phyloP scores from a whole-genome alignment of 2,888 invertebrate genomes.

The Drosophila kambysellisi region DNA sequence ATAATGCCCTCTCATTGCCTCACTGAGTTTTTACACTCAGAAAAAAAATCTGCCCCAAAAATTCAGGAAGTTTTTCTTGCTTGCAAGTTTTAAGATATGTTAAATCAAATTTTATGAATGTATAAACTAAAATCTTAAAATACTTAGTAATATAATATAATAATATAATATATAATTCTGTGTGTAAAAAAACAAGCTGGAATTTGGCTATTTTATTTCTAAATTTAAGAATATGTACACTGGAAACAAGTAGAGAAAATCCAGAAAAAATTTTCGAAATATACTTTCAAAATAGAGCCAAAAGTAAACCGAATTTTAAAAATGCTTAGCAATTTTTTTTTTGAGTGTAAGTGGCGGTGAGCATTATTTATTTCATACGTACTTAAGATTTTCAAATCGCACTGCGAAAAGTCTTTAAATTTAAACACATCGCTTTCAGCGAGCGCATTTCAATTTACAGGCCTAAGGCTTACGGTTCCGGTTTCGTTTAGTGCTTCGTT shows the following conservation, averaged over 20 bases:
- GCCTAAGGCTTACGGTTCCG: slow-evolving; percentile 30
- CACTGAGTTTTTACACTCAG: not conserved
- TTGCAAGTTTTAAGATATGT: not conserved
- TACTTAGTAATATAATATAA: not conserved
- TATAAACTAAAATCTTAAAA: not conserved
- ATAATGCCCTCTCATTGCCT: slow-evolving; percentile 50
- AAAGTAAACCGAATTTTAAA: not conserved
- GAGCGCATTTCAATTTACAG: slow-evolving; percentile 51
- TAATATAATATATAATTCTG: not conserved
- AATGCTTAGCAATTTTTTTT: not conserved
- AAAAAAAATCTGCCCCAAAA: not conserved
- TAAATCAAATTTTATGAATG: not conserved
- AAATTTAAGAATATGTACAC: not conserved
- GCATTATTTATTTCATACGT: slow-evolving; percentile 52
- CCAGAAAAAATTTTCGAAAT: not conserved
- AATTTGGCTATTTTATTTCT: not conserved
- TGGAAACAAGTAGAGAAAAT: not conserved
- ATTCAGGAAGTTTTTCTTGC: not conserved
- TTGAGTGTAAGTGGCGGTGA: slow-evolving; percentile 21
- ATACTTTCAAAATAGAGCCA: not conserved
- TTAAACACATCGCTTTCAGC: slow-evolving; percentile 32
- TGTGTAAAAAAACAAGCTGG: not conserved
- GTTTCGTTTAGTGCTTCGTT: not conserved
- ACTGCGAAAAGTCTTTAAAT: slow-evolving; percentile 66
- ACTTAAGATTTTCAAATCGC: slow-evolving; percentile 32